These are phyloP conservation scores for Nothobranchius furzeri DNA, from an alignment of 2,113 vertebrate species.

Conservation along the genomic window DNA sequence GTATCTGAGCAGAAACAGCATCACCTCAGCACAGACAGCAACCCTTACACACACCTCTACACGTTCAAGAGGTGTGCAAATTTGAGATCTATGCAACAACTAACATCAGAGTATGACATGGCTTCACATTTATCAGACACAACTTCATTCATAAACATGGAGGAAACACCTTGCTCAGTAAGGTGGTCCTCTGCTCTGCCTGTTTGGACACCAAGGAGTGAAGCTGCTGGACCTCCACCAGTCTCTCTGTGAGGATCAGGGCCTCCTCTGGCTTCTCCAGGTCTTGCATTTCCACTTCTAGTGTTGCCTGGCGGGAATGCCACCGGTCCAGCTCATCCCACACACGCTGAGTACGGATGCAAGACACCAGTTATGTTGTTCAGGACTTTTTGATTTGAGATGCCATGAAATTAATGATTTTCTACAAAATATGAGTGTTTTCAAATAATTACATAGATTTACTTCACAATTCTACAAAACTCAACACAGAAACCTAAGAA, in stretches of 20 bases:
- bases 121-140: no score
- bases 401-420: no score
- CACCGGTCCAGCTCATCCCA: conserved; percentile 91
- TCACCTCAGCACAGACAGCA: background rate
- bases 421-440: no score
- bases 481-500: no score
- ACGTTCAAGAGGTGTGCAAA: no score
- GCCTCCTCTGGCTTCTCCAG: conserved; percentile 82
- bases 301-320: conserved; percentile 84
- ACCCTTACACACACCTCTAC: background rate
- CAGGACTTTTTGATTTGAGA: no score
- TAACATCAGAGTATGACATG: no score
- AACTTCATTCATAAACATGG: no score
- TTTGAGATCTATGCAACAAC: no score
- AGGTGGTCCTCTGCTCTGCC: conserved; percentile 85
- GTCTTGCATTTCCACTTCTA: conserved; percentile 90
- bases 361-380: background rate
- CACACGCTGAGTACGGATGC: conserved; percentile 77
- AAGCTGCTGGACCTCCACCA: conserved; percentile 82
- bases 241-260: conserved; percentile 81
- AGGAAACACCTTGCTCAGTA: conserved; percentile 87
- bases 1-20: conserved; percentile 75
- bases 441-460: no score
- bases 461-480: no score
- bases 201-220: conserved; percentile 85